Evolutionary conservation across 1,140 invertebrate species (phyloP), one percentile per base, ranked within the genome.

Genomic region (Rhopalosiphum maidis): DNA sequence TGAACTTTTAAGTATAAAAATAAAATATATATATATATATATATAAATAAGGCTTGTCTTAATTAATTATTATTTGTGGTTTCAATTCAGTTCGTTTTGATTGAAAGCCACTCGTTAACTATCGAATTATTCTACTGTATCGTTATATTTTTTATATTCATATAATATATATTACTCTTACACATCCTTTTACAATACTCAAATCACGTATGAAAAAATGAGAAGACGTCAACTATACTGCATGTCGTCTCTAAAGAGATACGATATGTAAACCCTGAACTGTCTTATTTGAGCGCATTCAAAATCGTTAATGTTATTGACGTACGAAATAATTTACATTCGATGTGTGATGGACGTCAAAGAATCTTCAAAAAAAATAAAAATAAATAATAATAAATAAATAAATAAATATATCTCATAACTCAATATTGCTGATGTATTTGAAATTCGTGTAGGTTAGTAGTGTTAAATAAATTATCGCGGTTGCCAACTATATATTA

Each of bases 301-400:
- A 35, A 83, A 83, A 15, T 15, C 30, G 30, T 77, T 77, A 4
- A 30, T 77, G 30, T 77, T 77, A 77, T 77, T 77, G 60, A 77
- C 60, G 60, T 77, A 77, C 60, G 30, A 77, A 77, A 77, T 77
- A 77, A 77, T 77, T 77, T 77, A n/a, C 60, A 77, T 77, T 77
- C 60, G 30, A 18, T 4, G 30, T 35, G 60, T 77, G 15, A n/a
- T 77, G n/a, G n/a, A 77, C 30, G 60, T 77, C 30, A 77, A 35
- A 18, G 30, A 77, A 77, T 21, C 30, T 77, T 77, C 60, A 77
- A 77, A 77, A 77, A n/a, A 30, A 46, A 46, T 11, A 46, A 46
- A 46, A 15, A 46, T 46, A 43, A 68, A 68, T 68, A n/a, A n/a
- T n/a, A n/a, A n/a, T n/a, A n/a, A 41, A 41, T 4, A 41, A 37